Evolutionary conservation across 1,140 invertebrate genomes (phyloP).

Genomic region (Bombus balteatus): DNA sequence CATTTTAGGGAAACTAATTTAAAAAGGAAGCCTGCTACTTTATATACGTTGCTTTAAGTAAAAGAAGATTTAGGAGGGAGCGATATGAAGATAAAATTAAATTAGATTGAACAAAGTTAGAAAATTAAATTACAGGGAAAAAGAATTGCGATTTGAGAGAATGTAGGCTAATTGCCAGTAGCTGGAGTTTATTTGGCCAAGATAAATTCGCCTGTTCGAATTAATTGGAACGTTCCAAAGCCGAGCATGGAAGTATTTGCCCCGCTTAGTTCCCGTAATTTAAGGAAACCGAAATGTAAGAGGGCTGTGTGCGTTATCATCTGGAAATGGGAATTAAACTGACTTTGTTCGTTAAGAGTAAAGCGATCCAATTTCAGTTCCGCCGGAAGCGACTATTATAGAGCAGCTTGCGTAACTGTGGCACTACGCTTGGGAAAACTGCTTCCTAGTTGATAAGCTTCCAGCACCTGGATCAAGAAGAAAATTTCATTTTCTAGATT

Average conservation of each 20-base stretch:
- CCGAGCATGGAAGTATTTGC: background rate
- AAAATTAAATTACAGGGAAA: no score
- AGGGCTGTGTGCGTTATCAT: background rate
- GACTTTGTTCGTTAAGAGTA: slow-evolving; percentile 28
- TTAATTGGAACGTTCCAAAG: background rate
- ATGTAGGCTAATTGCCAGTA: no score
- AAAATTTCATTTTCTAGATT: slow-evolving; percentile 1
- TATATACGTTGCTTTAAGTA: no score
- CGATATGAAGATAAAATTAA: no score
- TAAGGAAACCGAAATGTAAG: background rate
- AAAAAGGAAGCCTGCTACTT: no score
- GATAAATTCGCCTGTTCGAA: no score
- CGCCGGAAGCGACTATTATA: slow-evolving; percentile 58
- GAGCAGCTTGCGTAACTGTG: slow-evolving; percentile 30
- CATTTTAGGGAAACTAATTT: no score
- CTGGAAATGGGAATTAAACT: slow-evolving; percentile 48
- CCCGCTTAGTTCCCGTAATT: background rate
- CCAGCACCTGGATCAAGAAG: background rate
- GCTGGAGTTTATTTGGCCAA: no score
- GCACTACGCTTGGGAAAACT: slow-evolving; percentile 48
- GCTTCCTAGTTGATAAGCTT: background rate
- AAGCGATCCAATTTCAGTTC: slow-evolving; percentile 64
- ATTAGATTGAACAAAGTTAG: no score
- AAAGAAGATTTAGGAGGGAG: no score
- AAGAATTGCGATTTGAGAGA: no score